Conservation (phyloP, 1,140 invertebrate genomes). For the Psix sp. region DNA sequence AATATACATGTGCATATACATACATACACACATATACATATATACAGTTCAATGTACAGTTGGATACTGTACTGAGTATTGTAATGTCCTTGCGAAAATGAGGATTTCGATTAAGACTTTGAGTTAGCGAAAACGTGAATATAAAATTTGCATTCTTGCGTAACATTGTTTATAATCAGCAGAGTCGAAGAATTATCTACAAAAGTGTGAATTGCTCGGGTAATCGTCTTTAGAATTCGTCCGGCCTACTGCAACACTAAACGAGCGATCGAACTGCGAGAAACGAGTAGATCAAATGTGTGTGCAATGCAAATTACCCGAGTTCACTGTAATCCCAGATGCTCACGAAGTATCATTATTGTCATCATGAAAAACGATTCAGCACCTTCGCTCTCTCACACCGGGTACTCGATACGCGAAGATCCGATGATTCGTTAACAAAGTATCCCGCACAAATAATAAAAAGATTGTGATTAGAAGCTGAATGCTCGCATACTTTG, state of each 20-base stretch:
- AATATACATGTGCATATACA: too few relatives aligned
- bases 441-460: background rate
- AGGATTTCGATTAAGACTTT: slow-evolving; percentile 41
- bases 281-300: slow-evolving; percentile 55
- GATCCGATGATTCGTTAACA: too few relatives aligned
- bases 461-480: slow-evolving; percentile 52
- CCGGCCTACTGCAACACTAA: slow-evolving; percentile 42
- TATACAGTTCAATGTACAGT: too few relatives aligned
- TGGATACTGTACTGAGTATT: too few relatives aligned
- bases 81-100: slow-evolving; percentile 57
- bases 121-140: slow-evolving; percentile 50
- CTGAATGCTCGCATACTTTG: slow-evolving; percentile 36
- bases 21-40: too few relatives aligned
- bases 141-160: slow-evolving; percentile 57
- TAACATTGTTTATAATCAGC: slow-evolving; percentile 51
- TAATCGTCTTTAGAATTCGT: slow-evolving; percentile 53
- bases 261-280: slow-evolving; percentile 58
- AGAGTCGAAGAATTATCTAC: slow-evolving; percentile 68
- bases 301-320: slow-evolving; percentile 57
- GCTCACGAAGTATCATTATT: slow-evolving; percentile 72
- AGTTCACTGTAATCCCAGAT: slow-evolving; percentile 62
- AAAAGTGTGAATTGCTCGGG: slow-evolving; percentile 67
- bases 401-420: slow-evolving; percentile 28
- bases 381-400: slow-evolving; percentile 60
- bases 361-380: slow-evolving; percentile 72